phyloP scores from a whole-genome alignment of 2,113 vertebrate genomes.

The Calidris pugnax region DNA sequence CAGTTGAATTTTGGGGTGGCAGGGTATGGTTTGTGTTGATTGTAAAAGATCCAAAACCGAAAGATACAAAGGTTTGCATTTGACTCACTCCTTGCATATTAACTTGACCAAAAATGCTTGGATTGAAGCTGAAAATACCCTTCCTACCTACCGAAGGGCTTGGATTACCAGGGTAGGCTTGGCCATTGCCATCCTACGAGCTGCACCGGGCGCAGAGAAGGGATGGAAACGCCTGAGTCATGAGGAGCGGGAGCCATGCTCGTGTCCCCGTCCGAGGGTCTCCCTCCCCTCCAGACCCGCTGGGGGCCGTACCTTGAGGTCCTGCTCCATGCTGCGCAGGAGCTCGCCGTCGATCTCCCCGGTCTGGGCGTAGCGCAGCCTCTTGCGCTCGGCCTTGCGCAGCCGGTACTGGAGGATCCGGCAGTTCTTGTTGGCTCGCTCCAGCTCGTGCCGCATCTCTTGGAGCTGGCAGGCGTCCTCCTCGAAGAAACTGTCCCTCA shows the following conservation, averaged over 20 bases:
- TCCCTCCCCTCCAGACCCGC: not conserved
- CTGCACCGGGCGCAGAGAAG: not conserved
- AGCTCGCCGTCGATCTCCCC: conserved; percentile 94
- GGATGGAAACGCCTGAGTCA: not conserved
- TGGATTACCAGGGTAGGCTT: not conserved
- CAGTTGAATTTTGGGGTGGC: not conserved
- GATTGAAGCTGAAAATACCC: not conserved
- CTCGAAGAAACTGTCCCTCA: conserved; percentile 97
- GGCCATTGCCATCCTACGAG: not conserved
- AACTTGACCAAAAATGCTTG: not conserved
- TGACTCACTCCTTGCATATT: not conserved
- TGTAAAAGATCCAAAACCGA: not conserved
- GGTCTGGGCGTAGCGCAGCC: conserved; percentile 87
- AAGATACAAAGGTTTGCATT: not conserved
- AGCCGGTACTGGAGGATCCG: conserved; percentile 97
- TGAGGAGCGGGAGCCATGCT: fast-evolving
- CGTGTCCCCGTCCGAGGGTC: fast-evolving
- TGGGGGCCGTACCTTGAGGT: conserved; percentile 85
- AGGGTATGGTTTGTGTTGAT: fast-evolving
- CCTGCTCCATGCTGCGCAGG: conserved; percentile 94
- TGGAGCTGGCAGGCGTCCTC: conserved; percentile 97
- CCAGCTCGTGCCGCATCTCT: conserved; percentile 97
- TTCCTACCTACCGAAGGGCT: not conserved
- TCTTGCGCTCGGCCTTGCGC: conserved; percentile 95
- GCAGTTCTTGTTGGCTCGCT: conserved; percentile 98